Percentiles rank a stretch among this genome's conserved stretches.
These are phyloP conservation scores for Clepsis dumicolana DNA, from an alignment of 2,888 invertebrate genomes.

Conservation along the genomic window DNA sequence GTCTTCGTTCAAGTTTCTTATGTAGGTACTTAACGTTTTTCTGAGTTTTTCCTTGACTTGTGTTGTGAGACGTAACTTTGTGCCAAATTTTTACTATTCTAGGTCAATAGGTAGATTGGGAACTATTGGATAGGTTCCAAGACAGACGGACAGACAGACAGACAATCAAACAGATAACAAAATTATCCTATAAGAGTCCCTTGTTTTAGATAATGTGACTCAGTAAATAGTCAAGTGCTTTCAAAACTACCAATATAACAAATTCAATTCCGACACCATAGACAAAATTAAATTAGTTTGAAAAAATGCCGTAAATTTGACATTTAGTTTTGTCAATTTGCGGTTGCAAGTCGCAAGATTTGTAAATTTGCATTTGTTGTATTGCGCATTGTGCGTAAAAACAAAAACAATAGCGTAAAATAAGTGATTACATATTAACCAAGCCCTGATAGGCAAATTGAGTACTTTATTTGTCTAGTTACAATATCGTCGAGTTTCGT, in stretches of 20 bases:
- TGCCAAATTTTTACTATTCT: too few species aligned
- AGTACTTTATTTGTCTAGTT: slow-evolving; percentile 3
- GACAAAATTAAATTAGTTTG: slow-evolving; percentile 9
- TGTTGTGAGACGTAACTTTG: too few species aligned
- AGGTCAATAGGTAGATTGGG: too few species aligned
- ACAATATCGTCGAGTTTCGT: slow-evolving; percentile 15
- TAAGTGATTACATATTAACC: neutral
- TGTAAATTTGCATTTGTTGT: slow-evolving; percentile 25
- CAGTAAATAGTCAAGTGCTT: neutral
- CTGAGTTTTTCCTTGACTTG: too few species aligned
- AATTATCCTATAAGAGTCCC: too few species aligned
- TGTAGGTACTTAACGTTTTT: too few species aligned
- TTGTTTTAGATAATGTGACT: neutral
- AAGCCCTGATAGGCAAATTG: neutral
- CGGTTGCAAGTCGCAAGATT: slow-evolving; percentile 10
- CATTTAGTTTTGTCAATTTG: slow-evolving; percentile 24
- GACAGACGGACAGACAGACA: too few species aligned
- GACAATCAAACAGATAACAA: too few species aligned
- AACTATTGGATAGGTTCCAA: too few species aligned
- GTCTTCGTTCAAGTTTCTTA: too few species aligned
- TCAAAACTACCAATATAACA: slow-evolving; percentile 2
- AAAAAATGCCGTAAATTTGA: neutral
- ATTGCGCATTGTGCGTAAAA: slow-evolving; percentile 34
- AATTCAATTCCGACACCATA: slow-evolving; percentile 8
- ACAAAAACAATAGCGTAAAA: slow-evolving; percentile 26